Base-by-base conservation (phyloP, 2,113 vertebrate species). In the Gracilinanus agilis region DNA sequence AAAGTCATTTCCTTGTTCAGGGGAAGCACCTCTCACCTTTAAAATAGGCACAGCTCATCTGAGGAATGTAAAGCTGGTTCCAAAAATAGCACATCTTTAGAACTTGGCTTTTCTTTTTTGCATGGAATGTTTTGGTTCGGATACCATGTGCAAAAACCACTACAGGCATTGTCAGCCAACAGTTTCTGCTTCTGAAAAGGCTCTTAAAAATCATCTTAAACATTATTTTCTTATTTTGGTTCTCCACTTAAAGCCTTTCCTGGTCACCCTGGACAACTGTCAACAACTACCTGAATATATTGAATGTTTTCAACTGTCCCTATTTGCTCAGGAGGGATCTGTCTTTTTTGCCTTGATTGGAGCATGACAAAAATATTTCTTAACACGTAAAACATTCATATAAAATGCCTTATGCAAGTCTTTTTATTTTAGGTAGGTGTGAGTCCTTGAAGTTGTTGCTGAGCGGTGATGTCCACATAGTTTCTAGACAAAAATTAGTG, bases 111-210 rank as follows among this genome's bases (percentile, higher is more conserved):
- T 29, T 90, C 89, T 90, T 53, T n/a, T 29, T 90, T 90, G 44
- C 44, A 90, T 90, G 89, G 27, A 90, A 53, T 49, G 44, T 90
- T 90, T 90, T 89, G 88, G 88, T 89, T 90, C 89, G 53, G 89
- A 90, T 90, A 53, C 44, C 44, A 27, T 29, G 49, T 24, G 49
- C 44, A 90, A 44, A 90, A 53, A 53, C 25, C 44, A 44, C 89
- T 90, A 44, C 88, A 49, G 44, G 88, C 24, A 89, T n/a, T 53
- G 6, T 49, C 24, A 53, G 44, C 2, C 89, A 44, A 44, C 89
- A 53, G 89, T 29, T 90, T 53, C 9, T 49, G 27, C 44, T 53
- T 90, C 44, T 53, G 67, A 90, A 53, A 90, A 53, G 49, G 49
- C 29, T 90, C 89, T 90, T 49, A 53, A 53, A 90, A 53, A 53